Percentiles rank a stretch among this genome's conserved stretches.
phyloP scores from a whole-genome alignment of 1,140 invertebrate species.

The Portunus trituberculatus region DNA sequence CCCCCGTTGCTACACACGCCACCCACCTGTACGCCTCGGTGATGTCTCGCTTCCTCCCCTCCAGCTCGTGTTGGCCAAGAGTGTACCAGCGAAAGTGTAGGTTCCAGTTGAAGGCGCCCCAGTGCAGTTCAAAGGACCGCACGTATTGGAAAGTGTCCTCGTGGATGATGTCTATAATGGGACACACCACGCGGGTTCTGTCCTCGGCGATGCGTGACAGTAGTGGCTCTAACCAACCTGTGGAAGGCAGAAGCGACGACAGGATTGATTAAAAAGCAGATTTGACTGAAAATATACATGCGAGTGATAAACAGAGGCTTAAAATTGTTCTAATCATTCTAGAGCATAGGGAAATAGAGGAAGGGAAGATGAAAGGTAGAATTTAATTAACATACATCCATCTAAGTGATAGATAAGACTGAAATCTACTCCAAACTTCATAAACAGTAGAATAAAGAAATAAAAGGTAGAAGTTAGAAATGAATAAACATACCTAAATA shows the following conservation, averaged over 20 bases:
- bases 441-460: no score
- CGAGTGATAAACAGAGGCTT: conserved; percentile 16
- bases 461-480: no score
- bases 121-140: conserved; percentile 93
- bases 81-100: conserved; percentile 93
- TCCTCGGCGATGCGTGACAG: conserved; percentile 88
- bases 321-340: no score
- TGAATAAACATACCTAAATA: no score
- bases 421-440: no score
- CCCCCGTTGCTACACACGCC: background rate
- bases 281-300: no score
- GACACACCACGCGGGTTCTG: conserved; percentile 90
- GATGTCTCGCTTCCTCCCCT: conserved; percentile 82
- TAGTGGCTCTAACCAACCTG: conserved; percentile 94
- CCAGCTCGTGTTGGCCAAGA: conserved; percentile 84
- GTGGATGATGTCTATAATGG: conserved; percentile 97
- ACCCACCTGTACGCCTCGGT: conserved; percentile 86
- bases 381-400: no score
- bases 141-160: conserved; percentile 96
- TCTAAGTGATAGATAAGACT: no score
- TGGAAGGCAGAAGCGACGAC: background rate
- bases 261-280: background rate
- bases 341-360: no score
- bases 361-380: no score
- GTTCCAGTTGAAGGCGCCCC: conserved; percentile 99